Evolutionary conservation across 2,797 vertebrate species (phyloP).

Genomic region (Sarcoramphus papa): DNA sequence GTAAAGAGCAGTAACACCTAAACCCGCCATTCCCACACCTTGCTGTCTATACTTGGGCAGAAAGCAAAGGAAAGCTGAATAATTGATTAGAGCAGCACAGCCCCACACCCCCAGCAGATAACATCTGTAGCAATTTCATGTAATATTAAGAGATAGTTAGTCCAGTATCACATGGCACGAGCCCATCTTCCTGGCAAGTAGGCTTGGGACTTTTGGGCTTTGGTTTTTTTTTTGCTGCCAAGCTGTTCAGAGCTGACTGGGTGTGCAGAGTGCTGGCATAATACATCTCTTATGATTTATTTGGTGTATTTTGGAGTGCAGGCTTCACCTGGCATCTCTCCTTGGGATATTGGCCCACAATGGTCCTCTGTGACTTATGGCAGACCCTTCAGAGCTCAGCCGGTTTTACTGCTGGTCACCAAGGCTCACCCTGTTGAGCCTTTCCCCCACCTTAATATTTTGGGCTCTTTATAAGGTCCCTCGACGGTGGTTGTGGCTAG

Average conservation of each 20-base stretch:
- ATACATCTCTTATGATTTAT: neutral
- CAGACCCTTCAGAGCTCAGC: neutral
- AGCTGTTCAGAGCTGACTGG: neutral
- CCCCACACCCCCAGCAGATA: neutral
- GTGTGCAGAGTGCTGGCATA: accelerated
- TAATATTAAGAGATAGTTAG: neutral
- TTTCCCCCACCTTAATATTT: neutral
- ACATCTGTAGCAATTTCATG: neutral
- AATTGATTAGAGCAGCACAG: neutral
- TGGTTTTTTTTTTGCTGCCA: neutral
- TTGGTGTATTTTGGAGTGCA: neutral
- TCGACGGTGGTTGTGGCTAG: neutral
- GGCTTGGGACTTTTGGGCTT: neutral
- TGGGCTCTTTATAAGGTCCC: neutral
- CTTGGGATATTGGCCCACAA: accelerated
- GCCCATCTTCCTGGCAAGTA: neutral
- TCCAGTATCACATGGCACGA: neutral
- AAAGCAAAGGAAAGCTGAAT: neutral
- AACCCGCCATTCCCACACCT: neutral
- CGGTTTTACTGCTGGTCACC: neutral
- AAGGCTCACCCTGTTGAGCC: neutral
- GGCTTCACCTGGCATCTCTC: neutral
- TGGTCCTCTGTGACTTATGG: neutral
- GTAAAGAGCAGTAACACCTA: neutral
- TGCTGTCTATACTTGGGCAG: neutral